Conservation (phyloP, 2,113 vertebrate species). For the Tachycineta bicolor region DNA sequence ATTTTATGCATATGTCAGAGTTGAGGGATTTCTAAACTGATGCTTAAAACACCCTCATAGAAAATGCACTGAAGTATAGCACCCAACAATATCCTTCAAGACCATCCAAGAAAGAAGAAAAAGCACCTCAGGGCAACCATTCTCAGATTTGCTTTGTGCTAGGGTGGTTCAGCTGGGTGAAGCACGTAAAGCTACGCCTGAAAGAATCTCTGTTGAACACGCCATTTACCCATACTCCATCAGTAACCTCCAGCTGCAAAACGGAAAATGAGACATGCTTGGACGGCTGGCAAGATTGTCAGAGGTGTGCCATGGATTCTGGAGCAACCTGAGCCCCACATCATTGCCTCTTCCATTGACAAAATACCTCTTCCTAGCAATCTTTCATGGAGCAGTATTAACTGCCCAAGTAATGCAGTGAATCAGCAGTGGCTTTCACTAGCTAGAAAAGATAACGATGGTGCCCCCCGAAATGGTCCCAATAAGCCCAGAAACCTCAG, state of each 20-base stretch:
- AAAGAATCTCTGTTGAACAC: neutral
- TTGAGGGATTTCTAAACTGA: neutral
- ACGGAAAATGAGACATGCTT: neutral
- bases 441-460: neutral
- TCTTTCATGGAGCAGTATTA: neutral
- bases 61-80: neutral
- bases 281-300: neutral
- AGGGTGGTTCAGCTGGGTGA: neutral
- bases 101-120: neutral
- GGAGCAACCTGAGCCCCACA: neutral
- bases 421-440: neutral
- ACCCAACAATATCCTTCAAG: neutral
- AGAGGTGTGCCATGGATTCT: neutral
- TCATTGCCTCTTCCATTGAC: neutral
- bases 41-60: neutral
- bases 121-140: neutral
- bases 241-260: neutral
- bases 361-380: neutral
- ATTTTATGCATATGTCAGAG: neutral
- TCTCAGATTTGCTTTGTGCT: neutral
- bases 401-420: neutral
- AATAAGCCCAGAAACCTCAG: neutral
- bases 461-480: neutral
- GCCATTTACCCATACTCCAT: neutral
- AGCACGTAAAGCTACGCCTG: neutral